Evolutionary conservation across 2,888 invertebrate genomes (phyloP).

Genomic region (Metallyticus violacea): DNA sequence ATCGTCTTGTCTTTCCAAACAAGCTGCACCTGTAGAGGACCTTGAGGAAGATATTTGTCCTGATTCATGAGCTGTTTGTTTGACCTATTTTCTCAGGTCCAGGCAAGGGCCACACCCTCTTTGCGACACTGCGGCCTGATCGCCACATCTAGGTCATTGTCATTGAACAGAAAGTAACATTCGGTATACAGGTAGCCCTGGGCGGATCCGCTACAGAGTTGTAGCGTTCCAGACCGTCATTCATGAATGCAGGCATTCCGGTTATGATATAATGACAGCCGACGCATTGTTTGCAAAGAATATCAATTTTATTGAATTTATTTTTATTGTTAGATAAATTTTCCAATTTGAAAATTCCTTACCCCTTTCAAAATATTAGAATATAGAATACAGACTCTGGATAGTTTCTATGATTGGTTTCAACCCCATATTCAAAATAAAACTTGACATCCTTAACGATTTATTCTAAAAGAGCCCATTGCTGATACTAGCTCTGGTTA

Average conservation of each 20-base stretch:
- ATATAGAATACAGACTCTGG: too few relatives aligned
- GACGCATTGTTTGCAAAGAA: too few relatives aligned
- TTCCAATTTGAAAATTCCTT: too few relatives aligned
- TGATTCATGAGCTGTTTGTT: not conserved
- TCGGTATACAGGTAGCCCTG: not conserved
- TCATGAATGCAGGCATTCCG: not conserved
- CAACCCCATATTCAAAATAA: too few relatives aligned
- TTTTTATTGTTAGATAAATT: too few relatives aligned
- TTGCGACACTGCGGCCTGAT: not conserved
- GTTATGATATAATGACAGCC: not conserved
- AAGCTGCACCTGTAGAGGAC: not conserved
- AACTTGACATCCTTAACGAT: too few relatives aligned
- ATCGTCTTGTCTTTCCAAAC: not conserved
- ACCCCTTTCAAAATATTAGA: too few relatives aligned
- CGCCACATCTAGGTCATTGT: not conserved
- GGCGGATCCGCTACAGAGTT: not conserved
- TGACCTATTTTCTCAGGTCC: not conserved
- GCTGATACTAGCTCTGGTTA: too few relatives aligned
- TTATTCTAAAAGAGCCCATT: too few relatives aligned
- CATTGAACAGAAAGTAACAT: not conserved
- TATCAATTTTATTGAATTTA: too few relatives aligned
- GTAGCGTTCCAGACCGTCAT: too few relatives aligned
- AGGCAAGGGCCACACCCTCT: not conserved
- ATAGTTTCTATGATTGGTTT: too few relatives aligned
- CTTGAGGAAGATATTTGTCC: not conserved